A percentile compares a stretch with the other conserved stretches of the same genome.
These are phyloP conservation scores for Gastrophysa polygoni DNA, from an alignment of 2,888 invertebrate species.

Conservation along the genomic window DNA sequence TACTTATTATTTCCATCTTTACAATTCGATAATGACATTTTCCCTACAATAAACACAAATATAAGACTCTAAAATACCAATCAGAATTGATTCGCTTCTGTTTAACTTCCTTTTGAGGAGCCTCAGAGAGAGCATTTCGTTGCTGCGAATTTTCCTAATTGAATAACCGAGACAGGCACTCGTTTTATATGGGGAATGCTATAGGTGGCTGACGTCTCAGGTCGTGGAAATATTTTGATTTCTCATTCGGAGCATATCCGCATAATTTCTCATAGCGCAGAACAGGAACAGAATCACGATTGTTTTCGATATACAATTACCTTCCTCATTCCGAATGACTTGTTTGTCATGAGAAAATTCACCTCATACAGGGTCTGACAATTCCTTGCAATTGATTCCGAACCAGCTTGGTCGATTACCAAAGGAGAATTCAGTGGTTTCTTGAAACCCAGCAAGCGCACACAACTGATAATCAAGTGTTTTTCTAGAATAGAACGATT, in stretches of 20 bases:
- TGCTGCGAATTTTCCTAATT: conserved; percentile 31
- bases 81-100: conserved; percentile 37
- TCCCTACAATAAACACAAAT: conserved; percentile 44
- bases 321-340: no score
- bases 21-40: conserved; percentile 49
- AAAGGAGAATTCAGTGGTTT: no score
- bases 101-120: conserved; percentile 36
- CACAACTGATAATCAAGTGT: no score
- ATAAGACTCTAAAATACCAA: conserved; percentile 38
- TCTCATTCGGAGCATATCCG: background rate
- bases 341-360: no score
- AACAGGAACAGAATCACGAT: background rate
- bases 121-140: conserved; percentile 21
- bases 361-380: no score
- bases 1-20: conserved; percentile 51
- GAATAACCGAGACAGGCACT: conserved; percentile 20
- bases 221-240: background rate
- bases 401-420: no score
- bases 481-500: no score
- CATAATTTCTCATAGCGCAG: background rate
- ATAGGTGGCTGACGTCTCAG: background rate
- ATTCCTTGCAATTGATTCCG: no score
- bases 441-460: no score
- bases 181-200: no score
- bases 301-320: no score